Evolutionary conservation across 2,113 vertebrate genomes (phyloP).

Genomic region (Campylomormyrus numenius): DNA sequence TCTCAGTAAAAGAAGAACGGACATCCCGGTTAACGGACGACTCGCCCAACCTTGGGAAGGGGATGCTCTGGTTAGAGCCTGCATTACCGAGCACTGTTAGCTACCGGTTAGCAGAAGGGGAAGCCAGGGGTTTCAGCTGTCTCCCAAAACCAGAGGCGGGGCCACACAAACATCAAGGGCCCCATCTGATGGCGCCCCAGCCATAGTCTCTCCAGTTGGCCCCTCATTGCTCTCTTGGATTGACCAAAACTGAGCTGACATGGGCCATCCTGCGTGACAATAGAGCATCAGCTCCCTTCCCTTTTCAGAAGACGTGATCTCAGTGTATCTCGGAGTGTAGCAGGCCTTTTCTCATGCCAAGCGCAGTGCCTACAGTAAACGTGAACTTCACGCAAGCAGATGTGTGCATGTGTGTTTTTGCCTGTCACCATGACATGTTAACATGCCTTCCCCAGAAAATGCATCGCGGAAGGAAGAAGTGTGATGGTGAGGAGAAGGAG

Average conservation of each 20-base stretch:
- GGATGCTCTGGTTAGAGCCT: conserved; percentile 51
- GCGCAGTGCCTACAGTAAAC: neutral
- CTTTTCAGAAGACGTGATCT: neutral
- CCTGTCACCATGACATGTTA: neutral
- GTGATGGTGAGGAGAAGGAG: neutral
- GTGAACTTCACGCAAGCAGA: neutral
- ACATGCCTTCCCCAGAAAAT: neutral
- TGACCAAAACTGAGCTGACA: neutral
- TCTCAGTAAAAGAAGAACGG: conserved; percentile 18
- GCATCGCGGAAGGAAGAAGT: neutral
- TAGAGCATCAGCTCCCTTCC: neutral
- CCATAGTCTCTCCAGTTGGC: neutral
- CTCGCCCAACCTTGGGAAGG: conserved; percentile 48
- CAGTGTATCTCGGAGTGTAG: neutral
- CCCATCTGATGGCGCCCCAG: conserved; percentile 22
- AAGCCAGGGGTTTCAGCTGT: conserved; percentile 42
- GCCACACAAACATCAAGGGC: conserved; percentile 41
- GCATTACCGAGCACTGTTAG: conserved; percentile 52
- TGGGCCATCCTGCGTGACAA: neutral
- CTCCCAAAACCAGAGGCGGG: conserved; percentile 51
- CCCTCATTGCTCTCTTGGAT: neutral
- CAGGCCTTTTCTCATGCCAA: neutral
- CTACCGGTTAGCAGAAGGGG: conserved; percentile 36
- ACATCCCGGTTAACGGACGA: conserved; percentile 43
- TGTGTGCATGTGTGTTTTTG: neutral